phyloP scores from a whole-genome alignment of 2,113 vertebrate species.

The Chaetodon auriga region DNA sequence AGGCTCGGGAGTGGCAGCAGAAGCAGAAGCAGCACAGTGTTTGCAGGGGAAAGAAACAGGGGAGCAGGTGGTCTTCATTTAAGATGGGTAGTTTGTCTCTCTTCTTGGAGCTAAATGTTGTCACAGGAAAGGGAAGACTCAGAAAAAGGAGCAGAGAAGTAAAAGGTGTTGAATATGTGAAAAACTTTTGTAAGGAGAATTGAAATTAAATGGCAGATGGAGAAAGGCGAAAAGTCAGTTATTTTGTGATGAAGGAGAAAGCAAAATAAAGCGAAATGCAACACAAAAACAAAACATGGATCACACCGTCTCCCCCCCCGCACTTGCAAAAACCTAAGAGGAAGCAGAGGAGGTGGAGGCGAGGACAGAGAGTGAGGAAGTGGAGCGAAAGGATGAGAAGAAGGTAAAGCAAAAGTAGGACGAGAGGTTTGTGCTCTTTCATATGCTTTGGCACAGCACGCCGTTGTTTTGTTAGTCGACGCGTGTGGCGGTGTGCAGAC shows the following conservation, averaged over 20 bases:
- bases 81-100: constrained; percentile 5
- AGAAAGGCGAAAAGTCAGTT: constrained; percentile 40
- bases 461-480: constrained; percentile 61
- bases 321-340: constrained; percentile 43
- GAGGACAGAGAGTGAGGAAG: constrained; percentile 28
- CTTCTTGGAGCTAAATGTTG: constrained; percentile 18
- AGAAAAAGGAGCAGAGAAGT: constrained; percentile 13
- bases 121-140: constrained; percentile 7
- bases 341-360: constrained; percentile 44
- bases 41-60: not conserved
- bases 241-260: constrained; percentile 47
- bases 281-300: constrained; percentile 43
- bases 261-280: constrained; percentile 27
- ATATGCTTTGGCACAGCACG: constrained; percentile 55
- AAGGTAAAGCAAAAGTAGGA: constrained; percentile 76
- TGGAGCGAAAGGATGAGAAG: constrained; percentile 52
- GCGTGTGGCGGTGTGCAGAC: constrained; percentile 23
- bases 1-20: not conserved
- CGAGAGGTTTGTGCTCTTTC: constrained; percentile 75
- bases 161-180: constrained; percentile 28
- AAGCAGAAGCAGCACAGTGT: not conserved
- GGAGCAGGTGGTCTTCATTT: not conserved
- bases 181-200: constrained; percentile 18
- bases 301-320: constrained; percentile 21
- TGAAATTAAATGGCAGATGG: constrained; percentile 45